Percentiles rank a stretch among this genome's conserved stretches.
phyloP scores from a whole-genome alignment of 1,140 invertebrate species.

The Achroia grisella region DNA sequence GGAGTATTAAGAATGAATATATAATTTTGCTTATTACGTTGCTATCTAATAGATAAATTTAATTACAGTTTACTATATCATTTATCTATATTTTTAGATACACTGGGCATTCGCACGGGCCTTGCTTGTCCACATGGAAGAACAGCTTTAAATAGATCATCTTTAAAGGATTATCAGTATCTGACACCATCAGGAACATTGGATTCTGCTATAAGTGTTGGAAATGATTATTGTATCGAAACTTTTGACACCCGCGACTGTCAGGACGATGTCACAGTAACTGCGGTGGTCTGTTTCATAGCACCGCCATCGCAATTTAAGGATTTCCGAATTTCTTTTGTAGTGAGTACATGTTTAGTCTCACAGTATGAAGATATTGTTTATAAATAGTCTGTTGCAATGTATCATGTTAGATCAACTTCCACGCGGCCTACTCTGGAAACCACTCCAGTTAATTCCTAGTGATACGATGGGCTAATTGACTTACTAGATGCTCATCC shows the following conservation, averaged over 20 bases:
- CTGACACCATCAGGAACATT: conserved; percentile 30
- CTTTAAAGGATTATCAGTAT: conserved; percentile 26
- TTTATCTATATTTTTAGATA: conserved; percentile 27
- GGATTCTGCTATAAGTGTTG: conserved; percentile 16
- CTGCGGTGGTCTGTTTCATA: conserved; percentile 43
- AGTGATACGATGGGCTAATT: no score
- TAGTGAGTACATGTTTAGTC: conserved; percentile 30
- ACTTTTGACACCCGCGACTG: conserved; percentile 46
- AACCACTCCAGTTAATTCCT: no score
- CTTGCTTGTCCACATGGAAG: conserved; percentile 33
- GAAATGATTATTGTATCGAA: conserved; percentile 46
- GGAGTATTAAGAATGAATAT: no score
- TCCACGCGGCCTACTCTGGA: no score
- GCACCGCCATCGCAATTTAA: conserved; percentile 21
- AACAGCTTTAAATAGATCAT: conserved; percentile 35
- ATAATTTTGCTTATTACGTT: no score
- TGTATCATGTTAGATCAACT: no score
- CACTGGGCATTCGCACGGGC: conserved; percentile 33
- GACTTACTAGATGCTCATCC: no score
- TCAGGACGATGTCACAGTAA: conserved; percentile 29
- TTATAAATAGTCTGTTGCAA: background rate
- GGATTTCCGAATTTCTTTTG: conserved; percentile 47
- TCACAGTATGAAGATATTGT: background rate
- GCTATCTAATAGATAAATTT: no score
- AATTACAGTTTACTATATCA: no score